Base-by-base conservation (phyloP, 2,113 vertebrate genomes). In the Nothoprocta perdicaria region DNA sequence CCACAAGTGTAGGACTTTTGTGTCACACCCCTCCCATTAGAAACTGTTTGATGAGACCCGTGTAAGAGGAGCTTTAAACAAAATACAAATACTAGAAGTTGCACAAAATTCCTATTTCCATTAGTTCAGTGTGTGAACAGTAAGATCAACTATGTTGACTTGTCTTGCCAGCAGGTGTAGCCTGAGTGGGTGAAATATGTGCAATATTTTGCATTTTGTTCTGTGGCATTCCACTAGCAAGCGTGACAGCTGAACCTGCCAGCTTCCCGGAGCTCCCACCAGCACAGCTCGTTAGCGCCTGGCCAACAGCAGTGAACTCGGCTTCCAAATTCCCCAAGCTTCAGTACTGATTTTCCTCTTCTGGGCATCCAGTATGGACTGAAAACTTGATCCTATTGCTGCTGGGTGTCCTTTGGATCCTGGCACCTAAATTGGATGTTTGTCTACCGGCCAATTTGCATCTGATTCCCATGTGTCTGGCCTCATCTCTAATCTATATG, bases 141-240 rank as follows among this genome's bases (percentile, higher is more conserved):
- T 92, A 76, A 73, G 53, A 84, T 46, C 52, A 88, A n/a, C 4
- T 38, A 3, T 3, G 15, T 55, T 22, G 79, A 31, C 9, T 74
- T 82, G 31, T 69, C 67, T 84, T 33, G 22, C 63, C 62, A 84
- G 58, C 84, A 90, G 50, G 78, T 90, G 67, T 79, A 85, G 77
- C 65, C 38, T 74, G 89, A 88, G 88, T 79, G 72, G 86, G 81
- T 88, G 81, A 84, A 71, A 73, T 86, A 69, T 1, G 15, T 85
- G 81, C 84, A 71, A 7, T 82, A 23, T 69, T 91, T 88, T 94
- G 29, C 62, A 62, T 72, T 0, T 2, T 40, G 74, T 41, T 74
- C 16, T 17, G 27, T 71, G 67, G 67, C 41, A 6, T 89, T 90
- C 60, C 84, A 71, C 86, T 84, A 88, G 68, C 50, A 65, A 74